A percentile compares a stretch with the other conserved stretches of the same genome.
Evolutionary conservation across 2,888 invertebrate genomes (phyloP).

Genomic region (Rugalucina vietnamica): DNA sequence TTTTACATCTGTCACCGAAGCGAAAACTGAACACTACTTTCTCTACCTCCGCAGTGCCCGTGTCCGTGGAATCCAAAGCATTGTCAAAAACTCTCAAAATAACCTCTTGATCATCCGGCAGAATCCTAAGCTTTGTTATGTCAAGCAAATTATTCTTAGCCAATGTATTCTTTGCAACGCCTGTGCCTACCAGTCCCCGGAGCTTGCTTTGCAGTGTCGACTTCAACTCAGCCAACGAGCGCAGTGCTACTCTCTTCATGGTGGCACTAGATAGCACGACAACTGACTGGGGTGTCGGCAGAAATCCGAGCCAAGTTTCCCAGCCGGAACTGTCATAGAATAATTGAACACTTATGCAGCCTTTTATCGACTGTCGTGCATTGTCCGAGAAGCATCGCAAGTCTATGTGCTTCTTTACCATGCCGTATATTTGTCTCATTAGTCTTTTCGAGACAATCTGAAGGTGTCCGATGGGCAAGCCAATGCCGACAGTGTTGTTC

Average conservation of each 20-base stretch:
- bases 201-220: background rate
- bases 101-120: slow-evolving; percentile 17
- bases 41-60: background rate
- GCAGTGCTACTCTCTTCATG: background rate
- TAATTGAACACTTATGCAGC: slow-evolving; percentile 9
- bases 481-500: slow-evolving; percentile 14
- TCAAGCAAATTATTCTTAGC: slow-evolving; percentile 13
- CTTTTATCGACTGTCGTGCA: background rate
- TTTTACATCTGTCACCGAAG: slow-evolving; percentile 27
- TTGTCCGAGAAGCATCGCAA: background rate
- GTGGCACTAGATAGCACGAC: background rate
- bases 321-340: slow-evolving; percentile 1
- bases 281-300: background rate
- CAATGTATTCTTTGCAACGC: slow-evolving; percentile 8
- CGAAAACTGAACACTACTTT: slow-evolving; percentile 26
- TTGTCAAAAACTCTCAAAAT: background rate
- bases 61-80: slow-evolving; percentile 7
- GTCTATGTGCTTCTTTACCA: slow-evolving; percentile 20
- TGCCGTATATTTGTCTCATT: background rate
- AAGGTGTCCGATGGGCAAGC: background rate
- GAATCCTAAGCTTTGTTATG: background rate
- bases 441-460: background rate
- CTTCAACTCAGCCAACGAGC: background rate
- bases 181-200: background rate
- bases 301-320: slow-evolving; percentile 26